Evolutionary conservation across 2,113 vertebrate genomes (phyloP).

Genomic region (Erythrocercus mccallii): DNA sequence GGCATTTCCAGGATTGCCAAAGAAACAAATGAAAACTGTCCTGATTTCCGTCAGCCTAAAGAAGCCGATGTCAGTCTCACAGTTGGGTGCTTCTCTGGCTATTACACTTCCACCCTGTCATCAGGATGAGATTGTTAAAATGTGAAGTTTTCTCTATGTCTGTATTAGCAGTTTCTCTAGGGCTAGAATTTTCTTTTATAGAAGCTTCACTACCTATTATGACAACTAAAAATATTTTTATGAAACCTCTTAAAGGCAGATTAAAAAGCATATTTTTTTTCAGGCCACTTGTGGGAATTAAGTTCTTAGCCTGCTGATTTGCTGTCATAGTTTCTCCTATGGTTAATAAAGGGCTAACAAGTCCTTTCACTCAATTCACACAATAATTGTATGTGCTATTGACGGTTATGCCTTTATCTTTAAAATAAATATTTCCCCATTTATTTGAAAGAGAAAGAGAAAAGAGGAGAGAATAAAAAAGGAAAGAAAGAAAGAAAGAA

Average conservation of each 20-base stretch:
- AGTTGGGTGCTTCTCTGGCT: not conserved
- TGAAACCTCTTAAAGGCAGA: not conserved
- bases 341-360: not conserved
- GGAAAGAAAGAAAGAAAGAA: no score
- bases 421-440: not conserved
- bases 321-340: not conserved
- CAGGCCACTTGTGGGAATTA: not conserved
- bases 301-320: slow-evolving; percentile 9
- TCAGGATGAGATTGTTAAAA: not conserved
- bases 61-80: not conserved
- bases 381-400: not conserved
- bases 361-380: not conserved
- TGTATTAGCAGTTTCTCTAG: not conserved
- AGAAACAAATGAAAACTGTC: not conserved
- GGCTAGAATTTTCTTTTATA: not conserved
- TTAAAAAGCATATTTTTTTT: not conserved
- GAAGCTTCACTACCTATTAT: not conserved
- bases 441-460: not conserved
- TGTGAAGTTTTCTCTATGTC: not conserved
- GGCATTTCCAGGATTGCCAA: not conserved
- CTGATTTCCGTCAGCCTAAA: not conserved
- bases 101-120: not conserved
- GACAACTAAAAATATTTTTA: not conserved
- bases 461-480: not conserved
- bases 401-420: not conserved